Percentiles rank a stretch among this genome's conserved stretches.
phyloP scores from a whole-genome alignment of 1,140 invertebrate species.

The Drosophila gunungcola region DNA sequence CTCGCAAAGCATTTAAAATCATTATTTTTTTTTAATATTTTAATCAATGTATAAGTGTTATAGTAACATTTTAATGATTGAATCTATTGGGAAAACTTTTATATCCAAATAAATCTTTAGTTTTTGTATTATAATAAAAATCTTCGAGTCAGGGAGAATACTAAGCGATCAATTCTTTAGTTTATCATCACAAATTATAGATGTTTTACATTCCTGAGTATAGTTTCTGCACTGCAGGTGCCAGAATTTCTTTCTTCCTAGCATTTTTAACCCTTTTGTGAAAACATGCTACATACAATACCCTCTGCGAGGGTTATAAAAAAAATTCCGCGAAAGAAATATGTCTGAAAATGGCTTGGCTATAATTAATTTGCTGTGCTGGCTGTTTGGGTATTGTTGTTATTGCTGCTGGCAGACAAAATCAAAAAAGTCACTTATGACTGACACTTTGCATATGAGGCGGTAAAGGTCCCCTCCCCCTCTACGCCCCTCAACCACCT shows the following conservation, averaged over 20 bases:
- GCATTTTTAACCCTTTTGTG: neutral
- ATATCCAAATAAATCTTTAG: no score
- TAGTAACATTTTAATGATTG: no score
- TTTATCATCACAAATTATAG: no score
- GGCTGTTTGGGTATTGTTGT: constrained; percentile 43
- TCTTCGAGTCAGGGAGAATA: no score
- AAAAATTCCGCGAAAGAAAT: constrained; percentile 44
- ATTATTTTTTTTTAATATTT: neutral
- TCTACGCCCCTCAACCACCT: constrained; percentile 7
- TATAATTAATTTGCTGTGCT: constrained; percentile 77
- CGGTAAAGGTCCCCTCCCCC: constrained; percentile 21
- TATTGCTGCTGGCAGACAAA: constrained; percentile 70
- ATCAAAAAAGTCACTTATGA: constrained; percentile 82
- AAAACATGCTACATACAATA: neutral
- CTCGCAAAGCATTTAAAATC: neutral
- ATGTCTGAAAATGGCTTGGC: constrained; percentile 68
- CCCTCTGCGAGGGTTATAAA: constrained; percentile 11
- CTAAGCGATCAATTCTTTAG: no score
- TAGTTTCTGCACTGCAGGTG: neutral
- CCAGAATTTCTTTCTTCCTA: neutral
- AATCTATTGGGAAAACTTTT: no score
- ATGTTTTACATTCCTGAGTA: neutral
- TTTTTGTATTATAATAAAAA: no score
- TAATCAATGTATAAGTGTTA: no score
- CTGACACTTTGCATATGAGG: constrained; percentile 80